Evolutionary conservation across 2,113 vertebrate species (phyloP).

Genomic region (Poeciliopsis turrubarensis): DNA sequence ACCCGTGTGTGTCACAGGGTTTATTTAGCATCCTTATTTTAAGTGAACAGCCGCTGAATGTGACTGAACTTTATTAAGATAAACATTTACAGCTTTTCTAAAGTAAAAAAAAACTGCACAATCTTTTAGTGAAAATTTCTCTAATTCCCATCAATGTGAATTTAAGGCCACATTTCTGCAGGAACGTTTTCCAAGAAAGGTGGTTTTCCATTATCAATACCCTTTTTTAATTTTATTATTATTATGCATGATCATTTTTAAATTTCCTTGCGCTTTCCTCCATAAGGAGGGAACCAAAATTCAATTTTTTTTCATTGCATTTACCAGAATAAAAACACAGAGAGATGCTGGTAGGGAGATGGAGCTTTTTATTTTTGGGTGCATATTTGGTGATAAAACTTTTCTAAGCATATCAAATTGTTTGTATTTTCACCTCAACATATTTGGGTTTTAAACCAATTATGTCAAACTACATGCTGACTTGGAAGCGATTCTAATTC

Average conservation of each 20-base stretch:
- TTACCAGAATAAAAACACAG: background rate
- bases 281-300: too few species aligned
- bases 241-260: too few species aligned
- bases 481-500: too few species aligned
- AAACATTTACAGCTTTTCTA: background rate
- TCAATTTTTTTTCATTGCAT: background rate
- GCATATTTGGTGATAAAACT: too few species aligned
- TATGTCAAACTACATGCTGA: too few species aligned
- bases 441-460: too few species aligned
- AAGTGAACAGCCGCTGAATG: background rate
- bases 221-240: too few species aligned
- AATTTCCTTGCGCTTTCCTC: too few species aligned
- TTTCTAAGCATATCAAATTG: too few species aligned
- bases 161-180: background rate
- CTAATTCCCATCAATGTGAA: background rate
- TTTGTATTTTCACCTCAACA: too few species aligned
- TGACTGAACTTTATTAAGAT: background rate
- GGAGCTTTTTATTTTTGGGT: background rate
- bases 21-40: background rate
- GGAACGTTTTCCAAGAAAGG: too few species aligned
- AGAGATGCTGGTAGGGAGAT: background rate
- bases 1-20: background rate
- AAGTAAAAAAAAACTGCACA: background rate
- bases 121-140: background rate
- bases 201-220: too few species aligned